Evolutionary conservation across 2,888 invertebrate genomes (phyloP).

Genomic region (Drosophila sordidapex): DNA sequence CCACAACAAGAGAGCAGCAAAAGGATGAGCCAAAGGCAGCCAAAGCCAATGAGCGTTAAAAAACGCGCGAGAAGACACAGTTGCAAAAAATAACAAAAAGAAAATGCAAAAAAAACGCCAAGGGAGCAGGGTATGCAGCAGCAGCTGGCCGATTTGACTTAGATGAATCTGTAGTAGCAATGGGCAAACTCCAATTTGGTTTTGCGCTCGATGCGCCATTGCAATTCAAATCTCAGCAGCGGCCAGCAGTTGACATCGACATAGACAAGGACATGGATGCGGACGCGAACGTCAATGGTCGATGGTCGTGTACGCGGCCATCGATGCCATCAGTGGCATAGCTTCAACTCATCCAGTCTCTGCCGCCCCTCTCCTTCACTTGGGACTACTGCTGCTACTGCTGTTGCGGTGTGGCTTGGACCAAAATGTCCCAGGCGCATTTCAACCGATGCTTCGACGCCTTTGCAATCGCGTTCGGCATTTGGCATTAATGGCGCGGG

Average conservation of each 20-base stretch:
- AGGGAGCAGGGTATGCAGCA: neutral
- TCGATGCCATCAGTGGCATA: conserved; percentile 72
- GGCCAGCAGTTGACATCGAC: conserved; percentile 51
- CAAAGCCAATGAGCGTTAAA: conserved; percentile 72
- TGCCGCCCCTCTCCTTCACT: neutral
- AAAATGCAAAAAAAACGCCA: conserved; percentile 25
- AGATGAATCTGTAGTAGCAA: conserved; percentile 48
- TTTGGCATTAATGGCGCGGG: conserved; percentile 70
- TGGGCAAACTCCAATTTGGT: conserved; percentile 73
- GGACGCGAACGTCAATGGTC: conserved; percentile 18
- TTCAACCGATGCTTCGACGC: conserved; percentile 75
- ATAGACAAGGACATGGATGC: conserved; percentile 37
- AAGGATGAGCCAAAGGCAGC: conserved; percentile 49
- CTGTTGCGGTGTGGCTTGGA: conserved; percentile 38
- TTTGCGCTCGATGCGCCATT: conserved; percentile 55
- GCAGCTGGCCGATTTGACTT: conserved; percentile 9
- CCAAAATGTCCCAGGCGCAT: conserved; percentile 69
- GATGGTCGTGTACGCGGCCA: conserved; percentile 38
- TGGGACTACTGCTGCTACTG: conserved; percentile 3
- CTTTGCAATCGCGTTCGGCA: conserved; percentile 74
- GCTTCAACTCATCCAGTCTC: conserved; percentile 17
- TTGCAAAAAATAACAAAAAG: conserved; percentile 15
- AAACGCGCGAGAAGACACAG: conserved; percentile 50
- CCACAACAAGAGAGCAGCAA: conserved; percentile 59
- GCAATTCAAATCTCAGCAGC: conserved; percentile 77